These are phyloP conservation scores for Drosophila picticornis DNA, from an alignment of 2,888 invertebrate genomes.

Conservation along the genomic window DNA sequence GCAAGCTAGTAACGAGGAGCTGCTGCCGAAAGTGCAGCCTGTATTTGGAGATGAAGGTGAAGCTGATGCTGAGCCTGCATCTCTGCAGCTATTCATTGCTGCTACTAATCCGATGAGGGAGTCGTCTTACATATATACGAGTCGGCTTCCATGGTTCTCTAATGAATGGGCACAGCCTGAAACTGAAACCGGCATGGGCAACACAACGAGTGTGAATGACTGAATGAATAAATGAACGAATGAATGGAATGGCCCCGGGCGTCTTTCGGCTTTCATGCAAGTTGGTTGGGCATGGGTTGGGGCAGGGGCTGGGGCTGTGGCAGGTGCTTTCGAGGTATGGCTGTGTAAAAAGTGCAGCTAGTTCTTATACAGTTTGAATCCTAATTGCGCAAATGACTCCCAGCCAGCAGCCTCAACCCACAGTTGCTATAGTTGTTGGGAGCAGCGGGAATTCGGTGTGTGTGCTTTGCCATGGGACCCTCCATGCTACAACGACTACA, in stretches of 20 bases:
- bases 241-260: slow-evolving; percentile 43
- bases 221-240: slow-evolving; percentile 33
- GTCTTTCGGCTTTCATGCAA: slow-evolving; percentile 52
- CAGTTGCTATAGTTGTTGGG: slow-evolving; percentile 21
- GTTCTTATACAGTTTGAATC: slow-evolving; percentile 60
- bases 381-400: slow-evolving; percentile 61
- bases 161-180: slow-evolving; percentile 64
- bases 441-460: slow-evolving; percentile 35
- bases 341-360: slow-evolving; percentile 55
- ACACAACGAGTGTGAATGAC: slow-evolving; percentile 53
- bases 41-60: neutral
- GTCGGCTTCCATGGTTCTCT: slow-evolving; percentile 51
- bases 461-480: slow-evolving; percentile 19
- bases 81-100: slow-evolving; percentile 66
- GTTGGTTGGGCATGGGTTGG: slow-evolving; percentile 14
- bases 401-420: slow-evolving; percentile 30
- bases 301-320: neutral
- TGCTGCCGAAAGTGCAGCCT: neutral
- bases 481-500: slow-evolving; percentile 2
- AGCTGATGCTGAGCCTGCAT: slow-evolving; percentile 8
- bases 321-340: slow-evolving; percentile 10
- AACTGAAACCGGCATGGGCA: slow-evolving; percentile 42
- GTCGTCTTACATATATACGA: slow-evolving; percentile 55
- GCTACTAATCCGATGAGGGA: slow-evolving; percentile 71
- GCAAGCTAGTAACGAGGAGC: neutral